phyloP scores from a whole-genome alignment of 2,113 vertebrate genomes.

The Arvicanthis niloticus region DNA sequence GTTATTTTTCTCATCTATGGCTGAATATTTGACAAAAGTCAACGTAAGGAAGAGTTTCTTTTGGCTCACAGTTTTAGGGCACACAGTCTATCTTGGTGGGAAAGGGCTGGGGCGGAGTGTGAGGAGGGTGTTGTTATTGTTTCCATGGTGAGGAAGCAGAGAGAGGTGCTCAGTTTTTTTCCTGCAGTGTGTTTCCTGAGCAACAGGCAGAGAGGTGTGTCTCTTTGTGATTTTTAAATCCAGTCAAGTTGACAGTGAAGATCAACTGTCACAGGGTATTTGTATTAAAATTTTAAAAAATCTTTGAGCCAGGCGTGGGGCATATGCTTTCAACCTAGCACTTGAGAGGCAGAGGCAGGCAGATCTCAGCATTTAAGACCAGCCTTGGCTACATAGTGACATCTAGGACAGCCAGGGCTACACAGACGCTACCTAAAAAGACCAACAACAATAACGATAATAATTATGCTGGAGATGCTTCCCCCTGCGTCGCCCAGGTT shows the following conservation, averaged over 20 bases:
- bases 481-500: not conserved
- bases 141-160: not conserved
- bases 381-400: not conserved
- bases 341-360: not conserved
- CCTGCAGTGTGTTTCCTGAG: not conserved
- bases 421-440: not conserved
- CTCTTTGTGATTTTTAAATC: not conserved
- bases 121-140: not conserved
- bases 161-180: not conserved
- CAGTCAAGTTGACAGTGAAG: not conserved
- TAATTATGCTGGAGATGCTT: not conserved
- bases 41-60: not conserved
- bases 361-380: not conserved
- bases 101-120: too few species aligned
- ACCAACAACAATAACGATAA: not conserved
- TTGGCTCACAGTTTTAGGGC: not conserved
- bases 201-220: not conserved
- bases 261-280: not conserved
- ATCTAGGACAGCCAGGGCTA: not conserved
- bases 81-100: not conserved
- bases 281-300: not conserved
- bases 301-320: not conserved
- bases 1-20: not conserved
- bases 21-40: not conserved
- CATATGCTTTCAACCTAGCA: not conserved